Base-by-base conservation (phyloP, 2,888 invertebrate genomes). In the Eristalis tenax region DNA sequence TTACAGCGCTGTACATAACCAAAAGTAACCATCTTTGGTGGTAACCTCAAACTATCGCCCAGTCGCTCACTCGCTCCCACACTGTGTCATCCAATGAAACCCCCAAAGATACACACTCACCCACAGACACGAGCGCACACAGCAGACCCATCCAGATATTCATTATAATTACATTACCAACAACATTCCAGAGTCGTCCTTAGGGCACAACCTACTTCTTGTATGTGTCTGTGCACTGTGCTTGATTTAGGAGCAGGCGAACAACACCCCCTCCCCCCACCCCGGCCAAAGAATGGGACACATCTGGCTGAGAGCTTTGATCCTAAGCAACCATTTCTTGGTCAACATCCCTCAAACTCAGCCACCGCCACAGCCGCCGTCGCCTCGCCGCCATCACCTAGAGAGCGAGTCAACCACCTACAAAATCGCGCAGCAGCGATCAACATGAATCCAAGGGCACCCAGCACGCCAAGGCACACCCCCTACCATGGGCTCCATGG, bases 11-110 rank as follows among this genome's bases (percentile, higher is more conserved):
- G 76, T 87, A 77, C 78, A 87, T 87, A 87, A 87, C 83, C 87
- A 76, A 83, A 87, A 83, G 87, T 87, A 87, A 83, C 87, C 87
- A 87, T 87, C 79, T 87, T 87, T 83, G 87, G 79, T 83, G 87
- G 87, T 79, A 79, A 87, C 83, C 87, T 87, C 87, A 87, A 83
- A 87, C 87, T 87, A 79, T 87, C 80, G 69, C 68, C 59, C 85
- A 74, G 70, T 78, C 26, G 26, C 70, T 70, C 74, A 38, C 64
- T 65, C 64, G 23, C 59, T 73, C 64, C 26, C 22, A 59, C 59
- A 11, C 59, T 59, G 22, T 57, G 50, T 11, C 43, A 13, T 3
- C 8, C 35, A 22, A 6, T n/a, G 43, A 4, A 11, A 22, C 43
- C 13, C 18, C 79, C 86, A 57, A 83, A 77, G 74, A 85, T 74